These are phyloP conservation scores for Taurulus bubalis DNA, from an alignment of 2,113 vertebrate species.

Conservation along the genomic window DNA sequence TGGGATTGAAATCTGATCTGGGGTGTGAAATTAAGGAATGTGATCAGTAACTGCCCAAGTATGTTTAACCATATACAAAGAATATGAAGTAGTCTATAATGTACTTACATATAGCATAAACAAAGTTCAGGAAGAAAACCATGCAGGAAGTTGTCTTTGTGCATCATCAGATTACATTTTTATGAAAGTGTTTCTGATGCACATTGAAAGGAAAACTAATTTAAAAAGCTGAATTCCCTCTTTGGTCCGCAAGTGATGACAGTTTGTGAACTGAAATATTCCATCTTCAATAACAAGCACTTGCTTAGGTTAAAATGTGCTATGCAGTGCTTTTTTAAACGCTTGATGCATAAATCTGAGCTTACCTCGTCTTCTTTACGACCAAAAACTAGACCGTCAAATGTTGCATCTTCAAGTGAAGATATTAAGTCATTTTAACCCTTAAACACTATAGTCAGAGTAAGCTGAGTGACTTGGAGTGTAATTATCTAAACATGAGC, in stretches of 20 bases:
- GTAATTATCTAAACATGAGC: not conserved
- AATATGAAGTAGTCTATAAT: not conserved
- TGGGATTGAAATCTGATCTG: not conserved
- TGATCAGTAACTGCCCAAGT: not conserved
- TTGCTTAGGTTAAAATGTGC: not conserved
- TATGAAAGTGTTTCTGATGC: not conserved
- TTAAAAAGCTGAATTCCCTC: not conserved
- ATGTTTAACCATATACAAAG: not conserved
- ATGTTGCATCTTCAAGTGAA: not conserved
- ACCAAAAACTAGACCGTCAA: not conserved
- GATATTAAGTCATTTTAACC: not conserved
- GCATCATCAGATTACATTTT: not conserved
- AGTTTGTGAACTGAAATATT: not conserved
- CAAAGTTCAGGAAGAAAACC: not conserved
- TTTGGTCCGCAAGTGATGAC: not conserved
- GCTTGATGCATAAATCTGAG: not conserved
- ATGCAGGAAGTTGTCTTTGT: not conserved
- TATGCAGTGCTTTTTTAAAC: too few species aligned
- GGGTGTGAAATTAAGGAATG: not conserved
- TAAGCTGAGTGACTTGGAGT: not conserved
- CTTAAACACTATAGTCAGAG: not conserved
- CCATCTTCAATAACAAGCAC: not conserved
- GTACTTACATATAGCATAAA: not conserved
- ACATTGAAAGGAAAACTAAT: not conserved
- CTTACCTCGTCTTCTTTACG: slow-evolving; percentile 27